Percentiles rank a stretch among this genome's conserved stretches.
phyloP scores from a whole-genome alignment of 2,113 vertebrate genomes.

The Arvicanthis niloticus region DNA sequence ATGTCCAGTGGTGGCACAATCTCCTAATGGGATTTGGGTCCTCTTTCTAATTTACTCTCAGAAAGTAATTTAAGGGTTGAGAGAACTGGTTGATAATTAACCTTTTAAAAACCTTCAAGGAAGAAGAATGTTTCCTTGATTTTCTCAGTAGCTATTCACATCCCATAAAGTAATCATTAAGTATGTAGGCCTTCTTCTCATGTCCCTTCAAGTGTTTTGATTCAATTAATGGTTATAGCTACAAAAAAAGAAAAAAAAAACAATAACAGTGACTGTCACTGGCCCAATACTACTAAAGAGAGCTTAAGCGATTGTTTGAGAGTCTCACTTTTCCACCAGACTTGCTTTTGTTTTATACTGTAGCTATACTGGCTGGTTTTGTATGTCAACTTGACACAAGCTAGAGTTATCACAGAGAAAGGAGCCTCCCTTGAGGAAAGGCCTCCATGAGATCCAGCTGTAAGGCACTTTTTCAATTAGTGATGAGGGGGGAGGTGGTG shows the following conservation, averaged over 20 bases:
- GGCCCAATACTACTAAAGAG: not conserved
- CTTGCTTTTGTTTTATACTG: constrained; percentile 2
- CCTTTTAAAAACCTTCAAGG: constrained; percentile 74
- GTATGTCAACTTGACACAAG: no score
- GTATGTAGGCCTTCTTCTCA: constrained; percentile 53
- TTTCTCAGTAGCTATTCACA: constrained; percentile 63
- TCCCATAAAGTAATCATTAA: constrained; percentile 67
- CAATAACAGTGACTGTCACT: not conserved
- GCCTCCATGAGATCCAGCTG: no score
- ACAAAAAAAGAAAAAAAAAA: not conserved
- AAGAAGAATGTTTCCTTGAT: constrained; percentile 31
- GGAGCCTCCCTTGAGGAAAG: no score
- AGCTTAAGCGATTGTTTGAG: not conserved
- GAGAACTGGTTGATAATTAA: constrained; percentile 77
- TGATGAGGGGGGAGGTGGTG: no score
- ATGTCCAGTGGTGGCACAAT: constrained; percentile 61
- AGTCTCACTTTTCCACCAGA: not conserved
- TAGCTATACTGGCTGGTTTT: not conserved
- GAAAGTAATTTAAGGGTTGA: constrained; percentile 75
- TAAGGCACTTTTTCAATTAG: no score
- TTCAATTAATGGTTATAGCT: constrained; percentile 57
- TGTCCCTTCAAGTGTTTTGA: constrained; percentile 27
- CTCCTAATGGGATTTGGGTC: constrained; percentile 73
- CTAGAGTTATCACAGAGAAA: no score
- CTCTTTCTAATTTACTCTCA: constrained; percentile 70